These are phyloP conservation scores for Oikopleura dioica DNA, from an alignment of 23 tunicate genomes.

Conservation along the genomic window DNA sequence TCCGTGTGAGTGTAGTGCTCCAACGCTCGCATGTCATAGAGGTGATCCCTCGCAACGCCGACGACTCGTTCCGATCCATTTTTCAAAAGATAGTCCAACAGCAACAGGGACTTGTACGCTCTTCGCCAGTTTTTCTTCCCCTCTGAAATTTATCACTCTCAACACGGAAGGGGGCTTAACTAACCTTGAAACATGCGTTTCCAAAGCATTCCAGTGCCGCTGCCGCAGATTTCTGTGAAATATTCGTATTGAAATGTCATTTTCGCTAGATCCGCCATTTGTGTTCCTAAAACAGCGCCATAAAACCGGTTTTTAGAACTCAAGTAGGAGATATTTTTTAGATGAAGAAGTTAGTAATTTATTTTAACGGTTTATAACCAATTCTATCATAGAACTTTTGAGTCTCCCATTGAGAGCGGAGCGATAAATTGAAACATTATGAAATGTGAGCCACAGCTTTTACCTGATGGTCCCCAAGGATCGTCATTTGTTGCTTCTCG, in stretches of 20 bases:
- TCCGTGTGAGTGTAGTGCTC: slow-evolving; percentile 34
- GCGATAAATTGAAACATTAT: too few relatives aligned
- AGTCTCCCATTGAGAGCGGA: too few relatives aligned
- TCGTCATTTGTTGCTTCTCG: slow-evolving; percentile 84
- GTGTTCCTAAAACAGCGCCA: too few relatives aligned
- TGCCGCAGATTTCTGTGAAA: slow-evolving; percentile 38
- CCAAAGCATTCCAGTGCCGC: slow-evolving; percentile 74
- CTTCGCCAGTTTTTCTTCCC: slow-evolving; percentile 65
- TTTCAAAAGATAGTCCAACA: slow-evolving; percentile 35
- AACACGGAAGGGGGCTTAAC: not conserved
- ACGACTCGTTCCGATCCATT: slow-evolving; percentile 88
- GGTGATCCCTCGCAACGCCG: slow-evolving; percentile 67
- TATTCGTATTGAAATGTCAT: slow-evolving; percentile 71
- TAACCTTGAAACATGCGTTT: slow-evolving; percentile 46
- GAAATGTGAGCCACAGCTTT: too few relatives aligned
- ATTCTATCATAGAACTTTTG: too few relatives aligned
- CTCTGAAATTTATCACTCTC: slow-evolving; percentile 12
- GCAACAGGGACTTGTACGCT: slow-evolving; percentile 35
- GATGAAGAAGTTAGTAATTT: too few relatives aligned
- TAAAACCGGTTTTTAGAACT: too few relatives aligned
- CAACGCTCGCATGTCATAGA: slow-evolving; percentile 65
- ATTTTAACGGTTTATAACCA: too few relatives aligned
- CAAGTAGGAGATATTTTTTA: too few relatives aligned
- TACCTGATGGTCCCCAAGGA: slow-evolving; percentile 98
- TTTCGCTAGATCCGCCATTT: slow-evolving; percentile 65